Evolutionary conservation across 1,140 invertebrate genomes (phyloP), one percentile per base, ranked within the genome.

Genomic region (Ooceraea biroi): DNA sequence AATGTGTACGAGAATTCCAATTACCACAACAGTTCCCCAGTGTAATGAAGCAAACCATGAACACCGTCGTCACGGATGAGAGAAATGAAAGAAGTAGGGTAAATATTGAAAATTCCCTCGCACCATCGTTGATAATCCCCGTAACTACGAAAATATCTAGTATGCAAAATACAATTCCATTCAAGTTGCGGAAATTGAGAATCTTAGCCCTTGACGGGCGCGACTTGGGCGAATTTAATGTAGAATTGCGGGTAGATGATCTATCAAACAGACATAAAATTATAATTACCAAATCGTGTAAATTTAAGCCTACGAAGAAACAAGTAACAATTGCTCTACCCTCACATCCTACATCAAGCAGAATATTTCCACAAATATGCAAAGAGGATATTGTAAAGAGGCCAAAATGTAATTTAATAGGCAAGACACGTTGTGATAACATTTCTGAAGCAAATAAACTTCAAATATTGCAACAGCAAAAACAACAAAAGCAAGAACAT

Each of bases 201-300:
- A 63, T 93, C 41, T 87, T 88, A 25, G 84, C 85, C 7, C 66
- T 58, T 0, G 69, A 89, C 77, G 92, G 92, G 0, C 89, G 85
- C 57, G 90, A 93, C 44, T 76, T 93, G 0, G 92, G 92, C 8
- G 90, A 92, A 55, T 85, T 92, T 27, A 89, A 92, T 7, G 57
- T 91, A 0, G 58, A 89, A 25, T 22, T 90, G 22, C 57, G 14
- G 0, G 61, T 66, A 25, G 44, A 57, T 11, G 73, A 73, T 17
- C 2, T 27, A 1, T 22, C 27, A 2, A 86, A 85, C 60, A n/a
- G 22, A 0, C 80, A 80, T 30, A 82, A 57, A 11, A 17, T 82
- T 41, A 46, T 19, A 0, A 36, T 80, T 19, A 74, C 14, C 3
- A 83, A 76, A 7, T 68, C 52, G 4, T 22, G 22, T 19, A 1